A percentile compares a stretch with the other conserved stretches of the same genome.
Conservation (phyloP, 2,113 vertebrate species). For the Emydura subglobosa region DNA sequence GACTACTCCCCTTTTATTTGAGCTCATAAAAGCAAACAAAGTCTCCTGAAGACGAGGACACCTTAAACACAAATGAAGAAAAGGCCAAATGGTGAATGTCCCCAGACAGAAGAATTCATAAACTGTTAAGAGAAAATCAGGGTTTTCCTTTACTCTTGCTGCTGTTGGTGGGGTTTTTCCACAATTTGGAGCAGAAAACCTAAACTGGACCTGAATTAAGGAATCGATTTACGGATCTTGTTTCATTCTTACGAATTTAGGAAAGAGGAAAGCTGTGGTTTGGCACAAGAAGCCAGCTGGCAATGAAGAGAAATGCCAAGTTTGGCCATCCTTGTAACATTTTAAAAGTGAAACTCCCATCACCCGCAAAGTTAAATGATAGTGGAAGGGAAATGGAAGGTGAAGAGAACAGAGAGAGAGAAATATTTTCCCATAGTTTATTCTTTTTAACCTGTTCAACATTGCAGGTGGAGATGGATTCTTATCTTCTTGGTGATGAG, state of each 20-base stretch:
- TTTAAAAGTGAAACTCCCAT: neutral
- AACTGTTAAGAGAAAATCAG: fast-evolving
- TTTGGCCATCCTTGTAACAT: neutral
- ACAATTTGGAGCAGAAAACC: neutral
- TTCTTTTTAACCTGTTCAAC: neutral
- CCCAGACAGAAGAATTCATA: neutral
- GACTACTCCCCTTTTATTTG: neutral
- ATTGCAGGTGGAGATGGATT: fast-evolving
- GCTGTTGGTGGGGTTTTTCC: neutral
- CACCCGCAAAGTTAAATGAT: neutral
- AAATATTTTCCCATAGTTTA: neutral
- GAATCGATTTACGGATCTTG: neutral
- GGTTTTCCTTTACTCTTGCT: neutral
- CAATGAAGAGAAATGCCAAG: neutral
- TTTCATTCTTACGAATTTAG: neutral
- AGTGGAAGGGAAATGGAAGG: neutral
- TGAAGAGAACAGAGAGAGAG: neutral
- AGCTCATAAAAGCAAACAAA: neutral
- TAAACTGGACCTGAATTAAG: neutral
- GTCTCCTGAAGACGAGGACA: neutral
- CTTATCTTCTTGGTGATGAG: neutral
- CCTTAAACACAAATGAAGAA: neutral
- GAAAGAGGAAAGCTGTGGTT: neutral
- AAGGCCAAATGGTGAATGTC: neutral
- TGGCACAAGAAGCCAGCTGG: neutral